Evolutionary conservation across 2,113 vertebrate genomes (phyloP), one percentile per base, ranked within the genome.

Genomic region (Ammospiza caudacuta): DNA sequence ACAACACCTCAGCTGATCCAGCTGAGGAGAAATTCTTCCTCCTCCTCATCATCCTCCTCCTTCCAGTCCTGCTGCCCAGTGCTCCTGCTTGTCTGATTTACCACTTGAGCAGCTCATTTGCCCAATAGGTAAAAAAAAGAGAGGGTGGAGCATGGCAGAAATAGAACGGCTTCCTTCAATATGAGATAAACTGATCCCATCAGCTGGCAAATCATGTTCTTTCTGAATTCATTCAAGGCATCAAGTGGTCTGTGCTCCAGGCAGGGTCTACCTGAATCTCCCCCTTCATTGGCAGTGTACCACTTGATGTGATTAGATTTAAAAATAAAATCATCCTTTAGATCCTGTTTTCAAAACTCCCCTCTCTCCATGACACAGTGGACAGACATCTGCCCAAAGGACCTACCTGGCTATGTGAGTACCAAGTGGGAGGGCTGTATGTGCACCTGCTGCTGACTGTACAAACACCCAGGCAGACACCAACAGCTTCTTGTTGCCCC

Each of bases 61-160:
- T 77, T 46, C 37, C 24, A 61, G 27, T 58, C n/a, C 63, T 25
- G 52, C 28, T 73, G 44, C n/a, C 23, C 25, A 43, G 33, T 6
- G 31, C 14, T 83, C 70, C 35, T 59, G 37, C 35, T 66, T 35
- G 29, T 35, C n/a, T 58, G 27, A 66, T 46, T 2, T 39, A 25
- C 7, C 41, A 44, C 37, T 49, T 25, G 7, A 20, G 25, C 7
- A 69, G 29, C 43, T 52, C 37, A 39, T 21, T 4, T 46, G 43
- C 5, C 33, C 49, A 80, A 23, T 0, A 35, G 3, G 3, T 18
- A 6, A 41, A 12, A 13, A 11, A 44, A 29, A 47, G 4, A 7
- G 2, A 0, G 2, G 14, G 4, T 29, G 12, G 29, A 75, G 15
- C 44, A 74, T 7, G 18, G 29, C 29, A 87, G 52, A 59, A 87